Percentiles rank a stretch among this genome's conserved stretches.
phyloP scores from a whole-genome alignment of 2,113 vertebrate genomes.

The Tetrao urogallus region DNA sequence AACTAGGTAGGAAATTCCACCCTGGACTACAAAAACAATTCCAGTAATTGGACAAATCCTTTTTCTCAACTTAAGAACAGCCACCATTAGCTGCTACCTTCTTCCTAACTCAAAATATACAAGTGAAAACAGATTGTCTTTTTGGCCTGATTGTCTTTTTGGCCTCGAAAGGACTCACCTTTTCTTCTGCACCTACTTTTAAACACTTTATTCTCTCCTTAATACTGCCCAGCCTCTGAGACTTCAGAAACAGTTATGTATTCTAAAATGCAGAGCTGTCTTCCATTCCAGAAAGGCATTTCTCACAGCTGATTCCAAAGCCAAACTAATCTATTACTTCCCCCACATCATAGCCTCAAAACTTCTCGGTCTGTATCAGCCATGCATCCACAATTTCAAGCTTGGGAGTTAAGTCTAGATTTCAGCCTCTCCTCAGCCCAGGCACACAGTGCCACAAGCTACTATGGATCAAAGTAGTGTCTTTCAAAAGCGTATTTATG shows the following conservation, averaged over 20 bases:
- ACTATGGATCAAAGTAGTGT: background rate
- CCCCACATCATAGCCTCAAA: constrained; percentile 13
- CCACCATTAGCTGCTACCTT: background rate
- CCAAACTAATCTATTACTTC: constrained; percentile 5
- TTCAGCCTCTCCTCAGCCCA: background rate
- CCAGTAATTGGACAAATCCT: background rate
- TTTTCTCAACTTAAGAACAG: background rate
- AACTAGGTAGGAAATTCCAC: background rate
- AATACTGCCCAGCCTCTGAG: constrained; percentile 33
- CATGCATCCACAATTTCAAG: background rate
- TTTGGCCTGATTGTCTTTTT: constrained; percentile 57
- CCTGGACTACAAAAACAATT: background rate
- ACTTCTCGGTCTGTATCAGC: background rate
- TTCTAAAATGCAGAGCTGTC: background rate
- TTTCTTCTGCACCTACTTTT: constrained; percentile 28
- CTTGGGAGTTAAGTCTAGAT: background rate
- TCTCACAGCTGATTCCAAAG: constrained; percentile 43
- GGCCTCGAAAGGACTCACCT: constrained; percentile 41
- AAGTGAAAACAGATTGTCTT: constrained; percentile 66
- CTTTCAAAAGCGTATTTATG: background rate
- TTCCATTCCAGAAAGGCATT: background rate
- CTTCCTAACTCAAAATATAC: background rate
- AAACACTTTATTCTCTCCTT: background rate
- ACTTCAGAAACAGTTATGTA: background rate
- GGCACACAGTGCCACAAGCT: constrained; percentile 15